phyloP scores from a whole-genome alignment of 2,888 invertebrate species.

The Spialia ferax region DNA sequence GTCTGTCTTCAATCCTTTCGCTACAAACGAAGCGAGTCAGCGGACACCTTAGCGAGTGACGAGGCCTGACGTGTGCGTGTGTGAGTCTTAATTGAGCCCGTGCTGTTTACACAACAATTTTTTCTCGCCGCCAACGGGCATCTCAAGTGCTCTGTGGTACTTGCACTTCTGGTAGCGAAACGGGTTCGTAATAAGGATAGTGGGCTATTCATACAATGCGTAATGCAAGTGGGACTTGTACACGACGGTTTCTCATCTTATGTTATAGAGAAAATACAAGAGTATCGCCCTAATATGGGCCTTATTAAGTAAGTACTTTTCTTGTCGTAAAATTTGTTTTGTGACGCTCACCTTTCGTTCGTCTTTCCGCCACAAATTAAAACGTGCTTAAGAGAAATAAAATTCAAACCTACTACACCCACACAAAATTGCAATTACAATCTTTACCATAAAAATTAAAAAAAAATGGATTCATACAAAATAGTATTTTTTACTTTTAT shows the following conservation, averaged over 20 bases:
- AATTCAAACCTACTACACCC: too few relatives aligned
- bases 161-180: slow-evolving; percentile 50
- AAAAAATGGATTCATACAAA: too few relatives aligned
- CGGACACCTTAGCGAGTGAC: slow-evolving; percentile 9
- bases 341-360: neutral
- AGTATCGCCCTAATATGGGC: neutral
- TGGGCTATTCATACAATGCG: slow-evolving; percentile 38
- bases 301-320: neutral
- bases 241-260: slow-evolving; percentile 28
- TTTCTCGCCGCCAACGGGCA: slow-evolving; percentile 39
- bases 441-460: too few relatives aligned
- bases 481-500: too few relatives aligned
- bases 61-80: slow-evolving; percentile 7
- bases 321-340: neutral
- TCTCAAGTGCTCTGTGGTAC: slow-evolving; percentile 34
- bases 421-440: too few relatives aligned
- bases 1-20: neutral
- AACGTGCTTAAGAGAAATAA: too few relatives aligned
- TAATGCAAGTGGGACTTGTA: slow-evolving; percentile 39
- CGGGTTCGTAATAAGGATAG: slow-evolving; percentile 39
- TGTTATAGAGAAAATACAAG: slow-evolving; percentile 2
- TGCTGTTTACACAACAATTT: slow-evolving; percentile 57
- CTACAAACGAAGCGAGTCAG: neutral
- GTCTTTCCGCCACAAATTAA: neutral
- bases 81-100: slow-evolving; percentile 41